Conservation (phyloP, 2,113 vertebrate species). For the Hystrix cristata region DNA sequence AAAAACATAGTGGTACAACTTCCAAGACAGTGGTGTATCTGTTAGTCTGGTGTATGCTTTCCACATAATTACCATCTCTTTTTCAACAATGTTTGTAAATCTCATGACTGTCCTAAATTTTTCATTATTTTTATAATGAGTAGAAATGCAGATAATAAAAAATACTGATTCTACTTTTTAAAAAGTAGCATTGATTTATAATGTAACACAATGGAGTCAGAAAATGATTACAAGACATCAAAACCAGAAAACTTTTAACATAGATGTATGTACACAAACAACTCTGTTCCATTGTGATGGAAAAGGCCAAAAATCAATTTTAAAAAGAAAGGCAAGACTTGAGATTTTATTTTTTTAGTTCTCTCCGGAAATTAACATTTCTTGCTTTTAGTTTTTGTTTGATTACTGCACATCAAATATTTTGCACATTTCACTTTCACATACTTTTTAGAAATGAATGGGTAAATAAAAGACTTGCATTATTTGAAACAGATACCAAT, state of each 20-base stretch:
- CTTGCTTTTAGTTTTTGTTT: background rate
- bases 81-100: constrained; percentile 10
- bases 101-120: background rate
- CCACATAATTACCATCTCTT: background rate
- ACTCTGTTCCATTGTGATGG: background rate
- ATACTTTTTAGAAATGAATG: constrained; percentile 13
- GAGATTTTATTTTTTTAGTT: constrained; percentile 52
- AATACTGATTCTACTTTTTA: constrained; percentile 7
- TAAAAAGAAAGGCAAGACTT: constrained; percentile 26
- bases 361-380: background rate
- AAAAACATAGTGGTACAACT: no score
- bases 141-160: background rate
- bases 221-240: constrained; percentile 43
- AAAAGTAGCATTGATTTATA: constrained; percentile 34
- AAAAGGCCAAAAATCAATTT: background rate
- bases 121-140: constrained; percentile 16
- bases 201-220: constrained; percentile 1
- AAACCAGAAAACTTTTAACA: constrained; percentile 3
- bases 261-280: background rate
- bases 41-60: background rate
- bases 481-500: constrained; percentile 30
- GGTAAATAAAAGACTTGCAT: constrained; percentile 6
- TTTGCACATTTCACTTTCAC: background rate
- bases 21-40: background rate
- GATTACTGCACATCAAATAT: background rate